Conservation (phyloP, 2,888 invertebrate species). For the Melanotus villosus region DNA sequence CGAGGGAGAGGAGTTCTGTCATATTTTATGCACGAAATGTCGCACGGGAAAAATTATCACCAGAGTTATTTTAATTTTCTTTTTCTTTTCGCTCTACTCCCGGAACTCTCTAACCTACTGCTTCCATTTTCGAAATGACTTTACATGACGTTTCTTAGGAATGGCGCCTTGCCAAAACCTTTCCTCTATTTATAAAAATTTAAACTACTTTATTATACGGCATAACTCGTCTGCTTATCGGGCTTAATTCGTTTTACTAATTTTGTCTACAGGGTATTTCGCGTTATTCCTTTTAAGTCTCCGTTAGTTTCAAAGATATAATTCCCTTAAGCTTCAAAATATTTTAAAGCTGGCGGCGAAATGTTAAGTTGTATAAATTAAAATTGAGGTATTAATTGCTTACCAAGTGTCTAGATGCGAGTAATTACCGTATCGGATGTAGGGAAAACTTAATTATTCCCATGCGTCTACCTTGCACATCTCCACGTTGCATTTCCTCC, state of each 20-base stretch:
- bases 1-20: slow-evolving; percentile 36
- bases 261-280: background rate
- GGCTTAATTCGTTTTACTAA: slow-evolving; percentile 10
- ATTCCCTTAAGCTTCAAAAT: background rate
- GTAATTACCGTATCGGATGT: slow-evolving; percentile 21
- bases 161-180: slow-evolving; percentile 36
- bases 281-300: background rate
- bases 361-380: too few species aligned
- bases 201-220: slow-evolving; percentile 24
- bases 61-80: slow-evolving; percentile 45
- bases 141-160: slow-evolving; percentile 26
- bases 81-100: slow-evolving; percentile 29
- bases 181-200: slow-evolving; percentile 24
- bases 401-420: slow-evolving; percentile 4
- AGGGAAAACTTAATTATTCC: slow-evolving; percentile 30
- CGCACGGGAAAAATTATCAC: slow-evolving; percentile 44
- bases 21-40: slow-evolving; percentile 46
- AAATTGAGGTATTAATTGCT: too few species aligned
- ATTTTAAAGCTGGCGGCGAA: background rate
- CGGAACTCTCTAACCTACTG: slow-evolving; percentile 38
- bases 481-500: slow-evolving; percentile 1
- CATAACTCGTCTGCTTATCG: slow-evolving; percentile 24
- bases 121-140: slow-evolving; percentile 39
- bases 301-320: background rate
- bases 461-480: slow-evolving; percentile 20